These are phyloP conservation scores for Nymphalis io DNA, from an alignment of 1,140 invertebrate species.

Conservation along the genomic window DNA sequence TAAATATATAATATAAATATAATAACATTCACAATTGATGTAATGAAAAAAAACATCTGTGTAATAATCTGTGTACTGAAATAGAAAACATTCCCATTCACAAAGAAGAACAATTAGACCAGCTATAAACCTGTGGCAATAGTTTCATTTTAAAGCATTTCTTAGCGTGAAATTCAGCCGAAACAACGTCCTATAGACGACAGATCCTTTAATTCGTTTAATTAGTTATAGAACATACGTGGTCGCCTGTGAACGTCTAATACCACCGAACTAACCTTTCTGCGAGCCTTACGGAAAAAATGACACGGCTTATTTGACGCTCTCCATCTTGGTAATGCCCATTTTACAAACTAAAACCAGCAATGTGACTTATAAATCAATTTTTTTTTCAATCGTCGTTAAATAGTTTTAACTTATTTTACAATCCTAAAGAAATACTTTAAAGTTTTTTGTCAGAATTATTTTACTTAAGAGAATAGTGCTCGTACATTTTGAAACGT, in stretches of 20 bases:
- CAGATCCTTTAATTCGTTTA: not conserved
- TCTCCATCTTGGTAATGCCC: slow-evolving; percentile 77
- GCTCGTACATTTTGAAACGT: slow-evolving; percentile 6
- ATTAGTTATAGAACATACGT: not conserved
- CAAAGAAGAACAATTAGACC: slow-evolving; percentile 7
- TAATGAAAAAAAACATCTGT: slow-evolving; percentile 1
- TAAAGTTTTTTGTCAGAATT: not conserved
- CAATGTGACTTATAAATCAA: slow-evolving; percentile 12
- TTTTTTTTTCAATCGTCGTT: not conserved
- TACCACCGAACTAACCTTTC: slow-evolving; percentile 70
- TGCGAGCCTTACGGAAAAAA: slow-evolving; percentile 52
- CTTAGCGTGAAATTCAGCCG: slow-evolving; percentile 33
- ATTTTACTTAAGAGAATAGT: not conserved
- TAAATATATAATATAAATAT: not conserved
- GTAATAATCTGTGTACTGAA: not conserved
- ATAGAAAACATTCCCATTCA: slow-evolving; percentile 25
- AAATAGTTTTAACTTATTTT: not conserved
- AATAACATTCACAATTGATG: not conserved
- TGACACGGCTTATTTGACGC: slow-evolving; percentile 75
- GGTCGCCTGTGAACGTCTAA: slow-evolving; percentile 12
- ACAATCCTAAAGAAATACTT: not conserved
- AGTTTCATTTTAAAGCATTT: slow-evolving; percentile 27
- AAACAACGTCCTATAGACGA: slow-evolving; percentile 29
- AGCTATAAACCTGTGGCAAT: slow-evolving; percentile 7
- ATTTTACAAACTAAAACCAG: slow-evolving; percentile 80